phyloP scores from a whole-genome alignment of 2,113 vertebrate species.

The Brachionichthys hirsutus region DNA sequence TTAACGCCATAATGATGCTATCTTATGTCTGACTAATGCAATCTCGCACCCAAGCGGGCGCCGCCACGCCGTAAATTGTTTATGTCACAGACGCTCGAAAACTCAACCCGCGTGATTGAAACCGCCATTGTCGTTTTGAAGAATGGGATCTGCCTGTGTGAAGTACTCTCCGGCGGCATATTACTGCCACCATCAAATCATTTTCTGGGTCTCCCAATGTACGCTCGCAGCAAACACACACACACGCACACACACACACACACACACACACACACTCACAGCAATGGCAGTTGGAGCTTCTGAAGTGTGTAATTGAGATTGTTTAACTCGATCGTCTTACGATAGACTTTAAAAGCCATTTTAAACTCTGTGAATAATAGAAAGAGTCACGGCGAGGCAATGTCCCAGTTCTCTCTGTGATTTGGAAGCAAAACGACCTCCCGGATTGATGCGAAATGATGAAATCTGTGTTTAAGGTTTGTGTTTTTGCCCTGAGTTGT shows the following conservation, averaged over 20 bases:
- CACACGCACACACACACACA: conserved; percentile 9
- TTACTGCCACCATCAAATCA: conserved; percentile 53
- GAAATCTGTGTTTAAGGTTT: conserved; percentile 44
- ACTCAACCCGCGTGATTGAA: conserved; percentile 59
- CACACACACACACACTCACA: neutral
- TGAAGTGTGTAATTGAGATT: conserved; percentile 59
- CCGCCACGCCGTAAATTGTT: conserved; percentile 43
- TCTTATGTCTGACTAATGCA: conserved; percentile 54
- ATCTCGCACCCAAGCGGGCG: conserved; percentile 15
- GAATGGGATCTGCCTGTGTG: conserved; percentile 58
- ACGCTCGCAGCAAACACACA: conserved; percentile 4
- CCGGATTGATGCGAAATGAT: conserved; percentile 45
- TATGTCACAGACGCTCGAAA: conserved; percentile 50
- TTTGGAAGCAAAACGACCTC: conserved; percentile 57
- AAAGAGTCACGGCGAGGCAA: conserved; percentile 45
- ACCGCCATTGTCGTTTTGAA: conserved; percentile 61
- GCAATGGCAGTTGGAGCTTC: conserved; percentile 29
- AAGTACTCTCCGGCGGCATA: conserved; percentile 55
- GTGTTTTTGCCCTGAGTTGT: conserved; percentile 51
- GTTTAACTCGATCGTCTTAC: conserved; percentile 49
- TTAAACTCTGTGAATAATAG: conserved; percentile 38
- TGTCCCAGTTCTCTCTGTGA: conserved; percentile 27
- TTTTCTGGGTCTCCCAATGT: conserved; percentile 51
- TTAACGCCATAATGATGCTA: conserved; percentile 51
- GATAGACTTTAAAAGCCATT: conserved; percentile 54